phyloP scores from a whole-genome alignment of 1,140 invertebrate genomes.

The Drosophila santomea region DNA sequence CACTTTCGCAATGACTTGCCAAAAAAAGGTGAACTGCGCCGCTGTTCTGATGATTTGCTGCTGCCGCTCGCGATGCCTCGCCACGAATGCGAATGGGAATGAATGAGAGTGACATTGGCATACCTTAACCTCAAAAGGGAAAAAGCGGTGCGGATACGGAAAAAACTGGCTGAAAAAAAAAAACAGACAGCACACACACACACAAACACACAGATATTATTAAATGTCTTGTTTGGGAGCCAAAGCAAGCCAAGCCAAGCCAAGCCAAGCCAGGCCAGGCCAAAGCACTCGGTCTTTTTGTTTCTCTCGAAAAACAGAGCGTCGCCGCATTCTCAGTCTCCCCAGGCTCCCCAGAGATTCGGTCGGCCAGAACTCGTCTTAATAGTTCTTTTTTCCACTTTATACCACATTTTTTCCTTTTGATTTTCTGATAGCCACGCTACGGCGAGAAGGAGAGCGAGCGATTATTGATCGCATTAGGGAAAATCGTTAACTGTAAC shows the following conservation, averaged over 20 bases:
- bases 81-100: slow-evolving; percentile 82
- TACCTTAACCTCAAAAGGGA: slow-evolving; percentile 83
- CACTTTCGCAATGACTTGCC: slow-evolving; percentile 81
- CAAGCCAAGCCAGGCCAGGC: background rate
- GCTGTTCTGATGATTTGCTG: slow-evolving; percentile 36
- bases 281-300: slow-evolving; percentile 1
- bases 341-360: background rate
- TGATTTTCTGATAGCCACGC: slow-evolving; percentile 5
- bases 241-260: slow-evolving; percentile 25
- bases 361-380: slow-evolving; percentile 34
- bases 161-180: slow-evolving; percentile 30
- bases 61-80: slow-evolving; percentile 67
- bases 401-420: background rate
- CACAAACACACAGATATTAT: slow-evolving; percentile 36
- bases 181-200: slow-evolving; percentile 14
- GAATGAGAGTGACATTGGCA: slow-evolving; percentile 81
- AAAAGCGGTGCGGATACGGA: slow-evolving; percentile 35
- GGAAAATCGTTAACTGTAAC: slow-evolving; percentile 83
- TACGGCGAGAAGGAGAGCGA: slow-evolving; percentile 56
- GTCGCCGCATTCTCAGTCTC: slow-evolving; percentile 11
- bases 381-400: background rate
- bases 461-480: slow-evolving; percentile 82
- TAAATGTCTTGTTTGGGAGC: slow-evolving; percentile 69
- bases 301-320: slow-evolving; percentile 71
- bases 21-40: slow-evolving; percentile 67